Evolutionary conservation across 1,140 invertebrate genomes (phyloP).

Genomic region (Achroia grisella): DNA sequence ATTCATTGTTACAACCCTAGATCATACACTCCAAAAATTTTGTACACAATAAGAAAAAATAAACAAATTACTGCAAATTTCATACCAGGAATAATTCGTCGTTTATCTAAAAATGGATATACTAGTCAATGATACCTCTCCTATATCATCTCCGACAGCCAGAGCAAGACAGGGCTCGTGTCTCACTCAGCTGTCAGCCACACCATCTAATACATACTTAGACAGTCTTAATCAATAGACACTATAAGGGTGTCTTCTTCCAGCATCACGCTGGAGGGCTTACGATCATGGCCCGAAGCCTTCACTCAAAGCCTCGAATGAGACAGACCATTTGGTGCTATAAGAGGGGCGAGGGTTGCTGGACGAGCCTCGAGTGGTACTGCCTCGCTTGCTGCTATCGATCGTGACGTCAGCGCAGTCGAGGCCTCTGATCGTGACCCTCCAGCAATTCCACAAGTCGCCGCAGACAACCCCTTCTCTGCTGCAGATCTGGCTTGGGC

Average conservation of each 20-base stretch:
- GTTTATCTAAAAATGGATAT: neutral
- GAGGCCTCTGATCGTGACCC: slow-evolving; percentile 61
- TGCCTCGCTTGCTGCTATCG: slow-evolving; percentile 41
- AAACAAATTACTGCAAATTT: neutral
- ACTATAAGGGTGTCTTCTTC: slow-evolving; percentile 60
- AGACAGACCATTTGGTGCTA: slow-evolving; percentile 56
- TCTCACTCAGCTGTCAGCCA: slow-evolving; percentile 23
- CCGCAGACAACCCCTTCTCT: slow-evolving; percentile 25
- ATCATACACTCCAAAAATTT: slow-evolving; percentile 19
- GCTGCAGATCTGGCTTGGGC: slow-evolving; percentile 29
- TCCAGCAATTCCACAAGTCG: slow-evolving; percentile 26
- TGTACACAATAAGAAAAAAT: slow-evolving; percentile 11
- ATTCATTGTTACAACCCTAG: slow-evolving; percentile 64
- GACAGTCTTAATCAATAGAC: slow-evolving; percentile 47
- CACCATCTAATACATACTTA: slow-evolving; percentile 8
- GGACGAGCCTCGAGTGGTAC: slow-evolving; percentile 45
- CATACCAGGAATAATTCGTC: neutral
- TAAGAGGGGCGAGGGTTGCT: slow-evolving; percentile 41
- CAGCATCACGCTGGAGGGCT: slow-evolving; percentile 32
- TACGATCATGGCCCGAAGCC: slow-evolving; percentile 45
- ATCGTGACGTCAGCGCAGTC: slow-evolving; percentile 61
- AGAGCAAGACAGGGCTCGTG: slow-evolving; percentile 45
- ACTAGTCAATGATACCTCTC: slow-evolving; percentile 1
- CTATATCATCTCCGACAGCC: neutral
- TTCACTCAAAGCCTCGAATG: slow-evolving; percentile 63